Evolutionary conservation across 2,113 vertebrate genomes (phyloP).

Genomic region (Anoura caudifer): DNA sequence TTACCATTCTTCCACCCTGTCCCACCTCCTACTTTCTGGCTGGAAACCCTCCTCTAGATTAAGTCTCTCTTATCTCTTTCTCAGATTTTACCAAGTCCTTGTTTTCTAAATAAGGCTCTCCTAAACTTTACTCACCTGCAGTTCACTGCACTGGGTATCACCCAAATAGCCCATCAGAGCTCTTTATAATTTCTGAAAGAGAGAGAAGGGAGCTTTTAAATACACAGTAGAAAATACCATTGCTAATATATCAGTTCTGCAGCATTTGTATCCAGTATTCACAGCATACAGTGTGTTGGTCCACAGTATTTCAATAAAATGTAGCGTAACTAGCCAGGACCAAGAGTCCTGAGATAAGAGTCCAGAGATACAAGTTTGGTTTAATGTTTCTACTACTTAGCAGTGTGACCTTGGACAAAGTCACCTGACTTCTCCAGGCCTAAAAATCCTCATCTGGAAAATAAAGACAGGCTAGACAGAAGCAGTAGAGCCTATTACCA

Average conservation of each 20-base stretch:
- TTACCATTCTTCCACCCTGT: background rate
- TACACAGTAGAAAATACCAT: background rate
- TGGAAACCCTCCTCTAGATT: background rate
- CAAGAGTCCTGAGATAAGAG: constrained; percentile 3
- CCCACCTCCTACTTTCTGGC: background rate
- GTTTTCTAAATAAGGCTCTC: background rate
- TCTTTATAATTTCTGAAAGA: constrained; percentile 75
- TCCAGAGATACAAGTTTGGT: constrained; percentile 7
- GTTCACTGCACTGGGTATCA: constrained; percentile 73
- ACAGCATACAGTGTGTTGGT: background rate
- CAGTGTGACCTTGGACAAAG: background rate
- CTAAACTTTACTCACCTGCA: constrained; percentile 68
- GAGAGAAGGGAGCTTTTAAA: constrained; percentile 59
- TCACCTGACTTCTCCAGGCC: constrained; percentile 18
- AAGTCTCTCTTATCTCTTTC: background rate
- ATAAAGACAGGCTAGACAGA: background rate
- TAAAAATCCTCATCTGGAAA: constrained; percentile 23
- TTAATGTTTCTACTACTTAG: constrained; percentile 4
- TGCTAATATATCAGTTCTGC: background rate
- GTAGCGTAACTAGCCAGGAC: background rate
- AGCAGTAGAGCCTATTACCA: background rate
- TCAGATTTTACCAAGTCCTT: background rate
- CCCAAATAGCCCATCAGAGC: constrained; percentile 76
- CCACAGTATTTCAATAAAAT: background rate
- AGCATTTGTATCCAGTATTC: background rate